A percentile compares a stretch with the other conserved stretches of the same genome.
phyloP scores from a whole-genome alignment of 2,113 vertebrate species.

The Gracilinanus agilis region DNA sequence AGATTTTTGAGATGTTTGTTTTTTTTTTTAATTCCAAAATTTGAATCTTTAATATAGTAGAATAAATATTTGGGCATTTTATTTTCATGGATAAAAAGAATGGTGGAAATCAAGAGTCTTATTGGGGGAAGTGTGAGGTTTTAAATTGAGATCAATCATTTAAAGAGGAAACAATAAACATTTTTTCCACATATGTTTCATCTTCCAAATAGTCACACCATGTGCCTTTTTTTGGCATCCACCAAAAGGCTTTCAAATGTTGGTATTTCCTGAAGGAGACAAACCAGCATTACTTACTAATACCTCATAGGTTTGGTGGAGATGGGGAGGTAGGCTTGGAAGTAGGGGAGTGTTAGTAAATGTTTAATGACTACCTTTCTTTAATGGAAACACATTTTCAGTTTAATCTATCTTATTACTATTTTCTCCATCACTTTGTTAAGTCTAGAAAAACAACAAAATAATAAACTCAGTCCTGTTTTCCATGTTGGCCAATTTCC shows the following conservation, averaged over 20 bases:
- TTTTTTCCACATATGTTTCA: not conserved
- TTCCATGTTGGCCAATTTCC: not conserved
- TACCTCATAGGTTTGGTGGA: not conserved
- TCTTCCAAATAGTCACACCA: not conserved
- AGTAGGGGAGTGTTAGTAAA: not conserved
- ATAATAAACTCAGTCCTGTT: not conserved
- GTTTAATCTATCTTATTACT: not conserved
- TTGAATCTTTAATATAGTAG: conserved; percentile 28
- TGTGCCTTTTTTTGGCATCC: not conserved
- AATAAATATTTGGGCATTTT: conserved; percentile 23
- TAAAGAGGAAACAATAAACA: conserved; percentile 15
- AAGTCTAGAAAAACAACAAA: not conserved
- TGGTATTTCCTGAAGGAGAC: not conserved
- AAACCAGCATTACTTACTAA: not conserved
- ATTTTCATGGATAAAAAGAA: conserved; percentile 16
- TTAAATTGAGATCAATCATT: conserved; percentile 10
- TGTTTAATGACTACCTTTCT: not conserved
- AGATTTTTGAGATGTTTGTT: not conserved
- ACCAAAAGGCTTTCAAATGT: not conserved
- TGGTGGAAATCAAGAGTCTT: conserved; percentile 11
- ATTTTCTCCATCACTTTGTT: not conserved
- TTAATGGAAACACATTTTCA: not conserved
- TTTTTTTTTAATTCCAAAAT: not conserved
- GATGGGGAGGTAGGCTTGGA: not conserved
- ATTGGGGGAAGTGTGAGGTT: not conserved